phyloP scores from a whole-genome alignment of 2,797 vertebrate species.

The Aratinga solstitialis region DNA sequence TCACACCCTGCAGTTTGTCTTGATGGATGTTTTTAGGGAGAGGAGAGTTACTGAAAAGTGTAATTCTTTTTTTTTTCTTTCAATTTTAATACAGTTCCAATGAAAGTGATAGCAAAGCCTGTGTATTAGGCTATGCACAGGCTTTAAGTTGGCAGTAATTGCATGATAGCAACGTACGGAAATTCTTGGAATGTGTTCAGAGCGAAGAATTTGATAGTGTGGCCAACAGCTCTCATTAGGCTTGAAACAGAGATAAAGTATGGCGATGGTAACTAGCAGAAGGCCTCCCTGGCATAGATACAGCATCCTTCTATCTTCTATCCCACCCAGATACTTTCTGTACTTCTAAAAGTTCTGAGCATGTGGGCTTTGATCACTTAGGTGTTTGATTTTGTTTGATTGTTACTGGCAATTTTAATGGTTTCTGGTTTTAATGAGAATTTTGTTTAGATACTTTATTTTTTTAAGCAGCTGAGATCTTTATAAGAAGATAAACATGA shows the following conservation, averaged over 20 bases:
- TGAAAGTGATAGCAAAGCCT: neutral
- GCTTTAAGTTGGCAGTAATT: conserved; percentile 12
- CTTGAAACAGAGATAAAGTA: neutral
- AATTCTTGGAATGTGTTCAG: conserved; percentile 23
- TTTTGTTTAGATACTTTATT: neutral
- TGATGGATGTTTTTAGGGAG: neutral
- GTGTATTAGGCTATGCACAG: neutral
- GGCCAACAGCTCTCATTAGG: conserved; percentile 31
- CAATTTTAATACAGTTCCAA: neutral
- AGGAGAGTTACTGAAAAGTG: neutral
- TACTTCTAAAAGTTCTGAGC: neutral
- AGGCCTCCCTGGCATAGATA: neutral
- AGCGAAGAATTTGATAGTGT: neutral
- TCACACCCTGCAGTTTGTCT: neutral
- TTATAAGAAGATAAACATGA: neutral
- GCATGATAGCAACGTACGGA: neutral
- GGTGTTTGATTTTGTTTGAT: neutral
- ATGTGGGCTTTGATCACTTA: neutral
- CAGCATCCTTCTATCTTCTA: neutral
- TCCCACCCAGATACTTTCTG: neutral
- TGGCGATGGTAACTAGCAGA: conserved; percentile 9
- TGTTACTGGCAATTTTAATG: neutral
- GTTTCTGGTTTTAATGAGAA: neutral
- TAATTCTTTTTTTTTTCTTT: neutral
- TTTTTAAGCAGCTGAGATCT: neutral